phyloP scores from a whole-genome alignment of 2,113 vertebrate species.

The Toxotes chatareus region DNA sequence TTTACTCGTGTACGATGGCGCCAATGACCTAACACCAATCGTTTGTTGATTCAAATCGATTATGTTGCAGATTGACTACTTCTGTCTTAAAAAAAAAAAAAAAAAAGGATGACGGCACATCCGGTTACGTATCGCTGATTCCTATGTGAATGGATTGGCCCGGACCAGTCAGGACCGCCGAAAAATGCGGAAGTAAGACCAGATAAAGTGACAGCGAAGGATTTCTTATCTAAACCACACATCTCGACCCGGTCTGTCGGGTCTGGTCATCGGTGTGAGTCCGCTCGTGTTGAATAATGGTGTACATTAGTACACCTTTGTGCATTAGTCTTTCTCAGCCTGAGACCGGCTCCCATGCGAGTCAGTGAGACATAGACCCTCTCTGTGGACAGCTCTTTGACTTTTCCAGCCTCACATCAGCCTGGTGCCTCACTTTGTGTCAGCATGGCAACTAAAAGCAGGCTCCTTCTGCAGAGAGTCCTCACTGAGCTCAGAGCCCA shows the following conservation, averaged over 20 bases:
- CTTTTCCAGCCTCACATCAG: not conserved
- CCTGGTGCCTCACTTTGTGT: not conserved
- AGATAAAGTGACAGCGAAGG: not conserved
- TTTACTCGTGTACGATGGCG: too few species aligned
- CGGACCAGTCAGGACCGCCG: too few species aligned
- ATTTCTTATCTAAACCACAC: too few species aligned
- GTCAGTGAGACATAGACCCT: too few species aligned
- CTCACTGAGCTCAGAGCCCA: slow-evolving; percentile 23
- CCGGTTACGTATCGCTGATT: not conserved
- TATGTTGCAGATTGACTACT: slow-evolving; percentile 16
- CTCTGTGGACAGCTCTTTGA: too few species aligned
- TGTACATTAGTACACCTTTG: too few species aligned
- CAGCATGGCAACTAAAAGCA: slow-evolving; percentile 56
- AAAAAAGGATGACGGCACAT: not conserved
- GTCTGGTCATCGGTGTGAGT: not conserved
- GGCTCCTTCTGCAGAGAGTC: slow-evolving; percentile 33
- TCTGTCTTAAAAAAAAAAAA: not conserved
- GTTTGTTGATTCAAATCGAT: not conserved
- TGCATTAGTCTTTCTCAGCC: too few species aligned
- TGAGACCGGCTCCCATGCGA: too few species aligned
- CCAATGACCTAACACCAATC: too few species aligned
- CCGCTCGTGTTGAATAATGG: too few species aligned
- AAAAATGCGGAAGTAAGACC: not conserved
- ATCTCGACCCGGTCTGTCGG: not conserved
- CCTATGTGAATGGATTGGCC: not conserved